Percentiles rank a stretch among this genome's conserved stretches.
These are phyloP conservation scores for Plectrocnemia conspersa DNA, from an alignment of 1,140 invertebrate species.

Conservation along the genomic window DNA sequence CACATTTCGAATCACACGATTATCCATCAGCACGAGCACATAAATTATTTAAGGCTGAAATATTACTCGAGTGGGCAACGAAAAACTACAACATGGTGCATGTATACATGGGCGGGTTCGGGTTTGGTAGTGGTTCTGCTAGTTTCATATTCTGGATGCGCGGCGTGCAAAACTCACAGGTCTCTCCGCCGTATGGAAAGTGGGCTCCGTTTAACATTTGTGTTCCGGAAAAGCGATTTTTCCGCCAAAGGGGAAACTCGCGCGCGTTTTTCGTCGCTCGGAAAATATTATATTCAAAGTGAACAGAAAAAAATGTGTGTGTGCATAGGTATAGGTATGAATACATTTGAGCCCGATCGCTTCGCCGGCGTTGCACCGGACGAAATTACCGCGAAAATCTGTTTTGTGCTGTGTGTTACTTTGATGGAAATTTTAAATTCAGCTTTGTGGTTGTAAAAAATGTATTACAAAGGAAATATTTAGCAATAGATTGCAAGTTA, in stretches of 20 bases:
- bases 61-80: constrained; percentile 32
- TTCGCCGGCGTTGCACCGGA: too few relatives aligned
- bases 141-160: constrained; percentile 34
- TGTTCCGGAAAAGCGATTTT: constrained; percentile 22
- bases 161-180: constrained; percentile 28
- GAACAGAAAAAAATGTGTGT: too few relatives aligned
- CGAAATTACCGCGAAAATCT: too few relatives aligned
- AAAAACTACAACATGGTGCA: not conserved
- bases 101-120: not conserved
- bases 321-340: too few relatives aligned
- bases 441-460: too few relatives aligned
- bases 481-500: too few relatives aligned
- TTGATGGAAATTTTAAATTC: too few relatives aligned
- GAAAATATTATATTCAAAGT: too few relatives aligned
- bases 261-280: too few relatives aligned
- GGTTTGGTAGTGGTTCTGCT: not conserved
- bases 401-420: too few relatives aligned
- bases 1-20: constrained; percentile 22
- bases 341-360: too few relatives aligned
- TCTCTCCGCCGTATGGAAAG: constrained; percentile 10
- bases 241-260: constrained; percentile 8
- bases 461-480: too few relatives aligned
- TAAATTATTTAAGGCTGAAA: constrained; percentile 35
- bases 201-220: constrained; percentile 29
- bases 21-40: constrained; percentile 33